Percentiles rank a stretch among this genome's conserved stretches.
Conservation (phyloP, 2,888 invertebrate species). For the Tiliacea aurago region DNA sequence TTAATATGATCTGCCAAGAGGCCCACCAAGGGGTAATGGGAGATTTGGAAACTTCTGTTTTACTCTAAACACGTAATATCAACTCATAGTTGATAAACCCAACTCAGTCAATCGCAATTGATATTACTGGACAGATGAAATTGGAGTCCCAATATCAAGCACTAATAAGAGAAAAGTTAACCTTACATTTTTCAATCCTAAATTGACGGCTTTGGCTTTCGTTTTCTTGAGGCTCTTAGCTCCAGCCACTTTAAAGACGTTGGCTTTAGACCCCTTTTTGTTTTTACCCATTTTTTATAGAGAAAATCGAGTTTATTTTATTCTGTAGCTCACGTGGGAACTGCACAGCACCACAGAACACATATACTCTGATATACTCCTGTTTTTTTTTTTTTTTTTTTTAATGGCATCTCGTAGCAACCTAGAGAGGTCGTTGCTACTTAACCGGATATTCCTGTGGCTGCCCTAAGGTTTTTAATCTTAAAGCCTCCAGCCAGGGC, state of each 20-base stretch:
- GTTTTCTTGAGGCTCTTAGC: slow-evolving; percentile 88
- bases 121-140: not conserved
- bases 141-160: not conserved
- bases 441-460: too few species aligned
- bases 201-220: slow-evolving; percentile 85
- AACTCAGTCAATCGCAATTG: not conserved
- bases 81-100: not conserved
- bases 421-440: too few species aligned
- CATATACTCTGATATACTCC: too few species aligned
- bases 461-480: too few species aligned
- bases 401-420: too few species aligned
- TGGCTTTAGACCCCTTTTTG: slow-evolving; percentile 82
- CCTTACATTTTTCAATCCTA: slow-evolving; percentile 87
- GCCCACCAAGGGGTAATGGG: not conserved
- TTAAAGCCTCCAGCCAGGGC: too few species aligned
- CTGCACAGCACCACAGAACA: not conserved
- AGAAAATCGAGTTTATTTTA: not conserved
- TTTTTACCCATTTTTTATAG: slow-evolving; percentile 81
- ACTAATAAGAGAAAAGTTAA: slow-evolving; percentile 7
- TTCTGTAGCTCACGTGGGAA: slow-evolving; percentile 27
- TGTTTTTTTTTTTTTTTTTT: too few species aligned
- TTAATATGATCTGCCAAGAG: not conserved
- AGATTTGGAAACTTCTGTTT: not conserved
- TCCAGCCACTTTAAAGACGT: slow-evolving; percentile 87
- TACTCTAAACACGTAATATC: not conserved